A percentile compares a stretch with the other conserved stretches of the same genome.
These are phyloP conservation scores for Halichondria panicea DNA, from an alignment of 37 sponge, comb jelly and placozoan species.

Conservation along the genomic window DNA sequence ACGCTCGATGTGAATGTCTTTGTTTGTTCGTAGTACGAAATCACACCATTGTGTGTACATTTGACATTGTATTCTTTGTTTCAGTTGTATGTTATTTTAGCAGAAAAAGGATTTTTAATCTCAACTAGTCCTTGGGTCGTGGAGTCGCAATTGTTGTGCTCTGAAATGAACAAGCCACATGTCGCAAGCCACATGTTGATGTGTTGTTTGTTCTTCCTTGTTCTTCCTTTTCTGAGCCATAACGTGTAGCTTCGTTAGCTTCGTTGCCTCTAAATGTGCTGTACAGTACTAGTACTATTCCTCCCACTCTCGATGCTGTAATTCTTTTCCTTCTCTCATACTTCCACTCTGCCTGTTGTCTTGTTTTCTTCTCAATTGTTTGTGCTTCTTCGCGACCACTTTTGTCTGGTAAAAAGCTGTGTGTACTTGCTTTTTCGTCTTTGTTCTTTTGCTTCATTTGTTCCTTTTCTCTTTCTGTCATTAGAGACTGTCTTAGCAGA, in stretches of 20 bases:
- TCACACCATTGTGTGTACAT: constrained; percentile 40
- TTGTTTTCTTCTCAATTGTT: constrained; percentile 10
- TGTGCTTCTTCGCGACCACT: constrained; percentile 5
- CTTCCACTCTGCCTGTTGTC: constrained; percentile 22
- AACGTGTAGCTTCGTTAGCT: no score
- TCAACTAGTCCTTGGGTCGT: constrained; percentile 17
- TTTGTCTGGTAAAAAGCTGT: constrained; percentile 17
- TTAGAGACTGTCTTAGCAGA: not conserved
- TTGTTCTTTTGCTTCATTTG: constrained; percentile 15
- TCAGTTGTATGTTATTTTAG: not conserved
- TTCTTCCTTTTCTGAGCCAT: constrained; percentile 28
- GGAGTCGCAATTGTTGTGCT: constrained; percentile 10
- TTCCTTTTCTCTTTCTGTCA: constrained; percentile 35
- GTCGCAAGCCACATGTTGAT: not conserved
- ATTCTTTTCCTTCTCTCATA: constrained; percentile 32
- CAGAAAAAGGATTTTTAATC: not conserved
- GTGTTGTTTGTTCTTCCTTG: not conserved
- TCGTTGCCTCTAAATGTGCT: no score
- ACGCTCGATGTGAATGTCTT: constrained; percentile 42
- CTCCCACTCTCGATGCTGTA: constrained; percentile 29
- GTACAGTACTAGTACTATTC: constrained; percentile 25
- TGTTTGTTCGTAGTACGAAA: constrained; percentile 29
- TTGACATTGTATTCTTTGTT: constrained; percentile 25
- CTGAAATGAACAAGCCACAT: constrained; percentile 14
- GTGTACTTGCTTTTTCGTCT: constrained; percentile 17